Evolutionary conservation across 2,888 invertebrate genomes (phyloP), one percentile per base, ranked within the genome.

Genomic region (Nephrotoma flavescens): DNA sequence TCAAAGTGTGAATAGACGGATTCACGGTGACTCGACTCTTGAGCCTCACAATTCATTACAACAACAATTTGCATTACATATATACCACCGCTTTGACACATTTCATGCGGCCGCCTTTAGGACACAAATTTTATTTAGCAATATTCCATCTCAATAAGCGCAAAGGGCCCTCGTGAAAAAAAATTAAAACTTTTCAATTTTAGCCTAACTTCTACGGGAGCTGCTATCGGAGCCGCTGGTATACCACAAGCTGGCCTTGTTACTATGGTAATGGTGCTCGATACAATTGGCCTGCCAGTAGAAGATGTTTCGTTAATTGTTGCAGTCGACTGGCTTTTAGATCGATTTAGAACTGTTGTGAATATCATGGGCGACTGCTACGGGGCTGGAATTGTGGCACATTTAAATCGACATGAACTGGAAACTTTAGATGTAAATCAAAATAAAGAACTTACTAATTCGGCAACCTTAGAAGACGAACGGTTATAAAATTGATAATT

Each of bases 221-320:
- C 96, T 0, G 95, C 95, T 89, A 95, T 96, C 87, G 96, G 96
- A 12, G 96, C 96, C 6, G 96, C 96, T 19, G 95, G 96, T 47
- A 96, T 96, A 87, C 95, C 96, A 0, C 95, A 95, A 90, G 95
- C 95, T 84, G 95, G 95, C 57, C 91, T 96, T 87, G 95, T 96
- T n/a, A 96, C 95, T 86, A 95, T 96, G 95, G 95, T 95, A 15
- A 95, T 95, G 94, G 95, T 95, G 0, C 90, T 95, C 88, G 94
- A 95, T 88, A 94, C 95, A 0, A 93, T 95, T 19, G 95, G 95
- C 19, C 92, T 95, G 87, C 94, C 95, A n/a, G 93, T 95, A 7
- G 94, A 94, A 89, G 95, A 95, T 88, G 94, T 95, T 47, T 93
- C 94, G 42, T 91, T 95, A 86, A 95, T 95, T 88, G 91, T 95